Base-by-base conservation (phyloP, 2,797 vertebrate genomes). In the Apogon hyalosoma region DNA sequence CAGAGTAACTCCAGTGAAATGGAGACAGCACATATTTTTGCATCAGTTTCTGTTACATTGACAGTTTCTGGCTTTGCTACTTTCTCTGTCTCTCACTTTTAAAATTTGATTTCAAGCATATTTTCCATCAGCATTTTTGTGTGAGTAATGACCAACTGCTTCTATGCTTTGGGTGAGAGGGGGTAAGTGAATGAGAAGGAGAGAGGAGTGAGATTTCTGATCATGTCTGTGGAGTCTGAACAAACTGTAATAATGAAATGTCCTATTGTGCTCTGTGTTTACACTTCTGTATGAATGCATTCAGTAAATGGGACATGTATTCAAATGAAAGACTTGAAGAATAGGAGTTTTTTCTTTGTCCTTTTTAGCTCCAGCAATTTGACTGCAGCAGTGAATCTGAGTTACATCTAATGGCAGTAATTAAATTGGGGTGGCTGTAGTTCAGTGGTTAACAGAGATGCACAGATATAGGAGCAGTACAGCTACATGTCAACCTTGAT, bases 1-100 rank as follows among this genome's bases (percentile, higher is more conserved):
- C 9, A 51, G 55, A 21, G 39, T 15, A 21, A 54, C 21, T 63
- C 18, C 7, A 49, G 7, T 43, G 41, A 63, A 64, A 43, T 58
- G 12, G 57, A 53, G 6, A 53, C 18, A 7, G 54, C n/a, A 42
- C 18, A 10, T 4, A n/a, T 18, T 15, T 47, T 38, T 49, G 12
- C 19, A 16, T 12, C 9, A 6, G 48, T n/a, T 46, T 18, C 21
- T 2, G 13, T 40, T 50, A 7, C 38, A 6, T 63, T 19, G 24
- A 28, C 10, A 15, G 36, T 52, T 49, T 33, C 2, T 66, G 45
- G 19, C 14, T 7, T 45, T 12, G 14, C 8, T 0, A 51, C 24
- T 28, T 4, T 28, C 24, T 4, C 6, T 28, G 0, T 24, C 53
- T 28, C 3, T 3, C 6, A 33, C 15, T 51, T 6, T 52, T 12